Base-by-base conservation (phyloP, 2,888 invertebrate species). In the Epirrhoe alternata region DNA sequence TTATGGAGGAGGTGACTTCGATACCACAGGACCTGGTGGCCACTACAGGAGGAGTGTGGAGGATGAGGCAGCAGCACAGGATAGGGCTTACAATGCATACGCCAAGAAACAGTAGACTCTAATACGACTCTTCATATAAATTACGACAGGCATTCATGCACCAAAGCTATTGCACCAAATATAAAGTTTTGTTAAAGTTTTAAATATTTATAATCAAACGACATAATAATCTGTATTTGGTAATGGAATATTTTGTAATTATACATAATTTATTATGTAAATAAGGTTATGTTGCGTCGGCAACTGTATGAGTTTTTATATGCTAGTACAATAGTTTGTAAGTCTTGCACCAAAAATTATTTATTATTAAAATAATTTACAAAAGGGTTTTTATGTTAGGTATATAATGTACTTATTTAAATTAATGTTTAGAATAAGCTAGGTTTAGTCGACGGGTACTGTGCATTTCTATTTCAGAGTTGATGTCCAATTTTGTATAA, bases 11-110 rank as follows among this genome's bases (percentile, higher is more conserved):
- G 67, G 94, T 74, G 95, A 95, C 70, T 94, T 94, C 57, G 94
- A 94, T 53, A 88, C 94, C 0, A 92, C 94, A 4, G 94, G 94
- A 8, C 93, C 95, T 7, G 94, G 94, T 45, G 95, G 95, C 35
- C 94, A 94, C 73, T 95, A 95, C 83, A 94, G 95, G 75, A 87
- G 94, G 69, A 94, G 94, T 77, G 93, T 93, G 51, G 94, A 91
- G 80, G 94, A 94, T 58, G 95, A 95, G 77, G 94, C 94, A 61
- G 92, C 94, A 50, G 95, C 94, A 77, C 95, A 95, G 75, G 95
- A 95, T 58, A 94, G 95, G 78, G 95, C 95, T 24, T 95, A 95
- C 78, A 94, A 93, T 73, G 94, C 94, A 52, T 94, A 95, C 73
- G 86, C 89, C 50, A 84, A 86, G 72, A 86, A 87, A 68, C 92